Percentiles rank a stretch among this genome's conserved stretches.
Evolutionary conservation across 2,797 vertebrate genomes (phyloP).

Genomic region (Poeciliopsis turneri): DNA sequence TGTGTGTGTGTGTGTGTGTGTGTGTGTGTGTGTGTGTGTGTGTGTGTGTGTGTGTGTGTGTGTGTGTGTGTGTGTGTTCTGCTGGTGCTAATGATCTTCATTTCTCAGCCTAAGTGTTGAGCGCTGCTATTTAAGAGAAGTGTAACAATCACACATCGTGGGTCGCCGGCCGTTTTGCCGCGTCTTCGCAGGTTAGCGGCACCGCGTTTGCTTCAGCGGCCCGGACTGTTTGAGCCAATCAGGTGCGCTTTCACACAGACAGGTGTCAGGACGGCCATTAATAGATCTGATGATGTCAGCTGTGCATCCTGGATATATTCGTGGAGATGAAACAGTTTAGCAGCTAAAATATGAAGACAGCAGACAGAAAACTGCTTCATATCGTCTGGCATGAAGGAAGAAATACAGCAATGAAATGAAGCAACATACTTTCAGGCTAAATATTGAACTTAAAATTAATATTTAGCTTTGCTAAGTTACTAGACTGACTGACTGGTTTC

Average conservation of each 20-base stretch:
- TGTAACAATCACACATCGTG: slow-evolving; percentile 55
- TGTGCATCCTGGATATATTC: neutral
- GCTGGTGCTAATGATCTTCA: slow-evolving; percentile 49
- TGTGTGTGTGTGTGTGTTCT: slow-evolving; percentile 4
- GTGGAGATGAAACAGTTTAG: neutral
- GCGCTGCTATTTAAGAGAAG: slow-evolving; percentile 60
- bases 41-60: slow-evolving; percentile 15
- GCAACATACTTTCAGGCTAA: too few relatives aligned
- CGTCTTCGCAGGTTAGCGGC: slow-evolving; percentile 42
- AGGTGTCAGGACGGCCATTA: slow-evolving; percentile 4
- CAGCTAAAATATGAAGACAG: slow-evolving; percentile 20
- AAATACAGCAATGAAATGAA: neutral
- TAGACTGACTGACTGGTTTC: too few relatives aligned
- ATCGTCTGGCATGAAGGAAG: too few relatives aligned
- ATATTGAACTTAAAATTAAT: too few relatives aligned
- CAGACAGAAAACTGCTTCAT: neutral
- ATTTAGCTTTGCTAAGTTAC: too few relatives aligned
- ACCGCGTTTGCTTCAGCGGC: neutral
- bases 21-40: slow-evolving; percentile 7
- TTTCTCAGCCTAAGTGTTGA: slow-evolving; percentile 43
- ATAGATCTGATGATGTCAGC: neutral
- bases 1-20: slow-evolving; percentile 14
- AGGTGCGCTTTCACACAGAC: slow-evolving; percentile 43
- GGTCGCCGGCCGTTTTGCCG: slow-evolving; percentile 33
- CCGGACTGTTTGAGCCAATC: slow-evolving; percentile 16